Conservation (phyloP, 2,113 vertebrate genomes). For the Psammodynastes pulverulentus region DNA sequence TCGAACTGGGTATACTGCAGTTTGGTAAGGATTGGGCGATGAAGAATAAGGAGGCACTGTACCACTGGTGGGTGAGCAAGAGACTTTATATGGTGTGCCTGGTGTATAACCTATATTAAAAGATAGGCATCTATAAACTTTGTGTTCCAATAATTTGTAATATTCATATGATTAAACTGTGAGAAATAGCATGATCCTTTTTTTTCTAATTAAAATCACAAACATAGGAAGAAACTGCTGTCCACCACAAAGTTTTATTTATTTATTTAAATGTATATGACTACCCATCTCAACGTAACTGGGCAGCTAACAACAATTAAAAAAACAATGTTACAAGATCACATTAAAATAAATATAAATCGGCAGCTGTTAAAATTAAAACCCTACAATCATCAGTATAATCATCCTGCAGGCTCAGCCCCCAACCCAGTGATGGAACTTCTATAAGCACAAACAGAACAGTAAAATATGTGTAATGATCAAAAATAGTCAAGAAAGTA, state of each 20-base stretch:
- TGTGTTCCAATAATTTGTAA: not conserved
- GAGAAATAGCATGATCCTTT: not conserved
- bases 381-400: not conserved
- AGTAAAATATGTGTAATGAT: not conserved
- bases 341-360: not conserved
- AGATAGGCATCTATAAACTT: not conserved
- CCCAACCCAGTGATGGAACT: not conserved
- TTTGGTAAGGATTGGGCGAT: slow-evolving; percentile 88
- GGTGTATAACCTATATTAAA: slow-evolving; percentile 82
- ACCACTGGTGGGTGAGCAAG: slow-evolving; percentile 93
- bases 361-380: not conserved
- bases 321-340: not conserved
- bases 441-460: not conserved
- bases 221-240: not conserved
- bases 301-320: not conserved
- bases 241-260: not conserved
- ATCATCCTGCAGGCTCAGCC: not conserved
- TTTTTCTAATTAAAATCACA: not conserved
- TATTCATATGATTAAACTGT: not conserved
- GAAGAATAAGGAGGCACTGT: slow-evolving; percentile 90
- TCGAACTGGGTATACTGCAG: slow-evolving; percentile 92
- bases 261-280: not conserved
- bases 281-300: not conserved
- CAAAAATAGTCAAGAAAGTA: not conserved
- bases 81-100: slow-evolving; percentile 95